These are phyloP conservation scores for Drosophila quadrilineata DNA, from an alignment of 1,140 invertebrate genomes.

Conservation along the genomic window DNA sequence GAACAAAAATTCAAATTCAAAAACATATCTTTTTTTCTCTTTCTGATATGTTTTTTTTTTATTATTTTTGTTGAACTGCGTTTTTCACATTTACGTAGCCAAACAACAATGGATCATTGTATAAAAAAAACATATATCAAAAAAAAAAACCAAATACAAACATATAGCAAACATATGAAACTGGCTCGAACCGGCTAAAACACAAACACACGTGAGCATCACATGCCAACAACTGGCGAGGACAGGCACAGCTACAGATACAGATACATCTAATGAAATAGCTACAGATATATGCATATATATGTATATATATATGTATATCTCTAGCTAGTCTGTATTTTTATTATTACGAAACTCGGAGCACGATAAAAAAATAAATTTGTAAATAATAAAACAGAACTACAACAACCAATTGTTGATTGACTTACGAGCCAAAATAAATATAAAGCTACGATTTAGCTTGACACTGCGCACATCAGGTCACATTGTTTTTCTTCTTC, in stretches of 20 bases:
- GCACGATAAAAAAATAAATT: too few relatives aligned
- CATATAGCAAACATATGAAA: too few relatives aligned
- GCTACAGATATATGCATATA: slow-evolving; percentile 20
- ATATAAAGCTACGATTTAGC: slow-evolving; percentile 23
- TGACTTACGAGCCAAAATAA: slow-evolving; percentile 45
- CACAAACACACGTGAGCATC: slow-evolving; percentile 62
- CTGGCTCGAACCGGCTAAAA: slow-evolving; percentile 17
- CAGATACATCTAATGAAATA: neutral
- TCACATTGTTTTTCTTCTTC: slow-evolving; percentile 24
- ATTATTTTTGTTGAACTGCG: slow-evolving; percentile 25
- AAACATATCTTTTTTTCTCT: slow-evolving; percentile 54
- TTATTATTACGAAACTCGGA: slow-evolving; percentile 33
- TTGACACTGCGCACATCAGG: slow-evolving; percentile 32
- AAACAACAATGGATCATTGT: slow-evolving; percentile 42
- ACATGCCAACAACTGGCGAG: slow-evolving; percentile 54
- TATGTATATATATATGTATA: slow-evolving; percentile 23
- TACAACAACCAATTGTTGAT: slow-evolving; percentile 66
- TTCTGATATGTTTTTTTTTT: slow-evolving; percentile 26
- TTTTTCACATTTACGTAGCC: slow-evolving; percentile 32
- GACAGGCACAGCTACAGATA: slow-evolving; percentile 53
- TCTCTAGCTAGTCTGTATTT: slow-evolving; percentile 6
- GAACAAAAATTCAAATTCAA: slow-evolving; percentile 56
- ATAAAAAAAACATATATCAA: too few relatives aligned
- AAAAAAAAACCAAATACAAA: too few relatives aligned
- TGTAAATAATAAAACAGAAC: slow-evolving; percentile 52